phyloP scores from a whole-genome alignment of 2,113 vertebrate species.

The Eonycteris spelaea region DNA sequence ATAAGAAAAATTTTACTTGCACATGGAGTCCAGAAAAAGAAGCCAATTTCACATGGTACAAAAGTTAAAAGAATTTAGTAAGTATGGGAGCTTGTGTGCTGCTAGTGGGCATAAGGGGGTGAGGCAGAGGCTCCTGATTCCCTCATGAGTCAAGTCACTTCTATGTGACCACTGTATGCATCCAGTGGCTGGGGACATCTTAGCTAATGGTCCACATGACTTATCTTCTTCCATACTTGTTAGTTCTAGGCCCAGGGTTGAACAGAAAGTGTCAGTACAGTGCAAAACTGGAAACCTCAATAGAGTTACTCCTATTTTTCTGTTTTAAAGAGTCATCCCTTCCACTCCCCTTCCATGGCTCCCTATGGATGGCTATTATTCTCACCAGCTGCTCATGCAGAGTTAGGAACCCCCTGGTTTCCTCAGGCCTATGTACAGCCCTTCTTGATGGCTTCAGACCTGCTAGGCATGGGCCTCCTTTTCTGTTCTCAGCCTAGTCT shows the following conservation, averaged over 20 bases:
- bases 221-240: neutral
- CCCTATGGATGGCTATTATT: neutral
- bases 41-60: slow-evolving; percentile 57
- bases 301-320: neutral
- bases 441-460: too few relatives aligned
- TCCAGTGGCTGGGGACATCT: too few relatives aligned
- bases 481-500: neutral
- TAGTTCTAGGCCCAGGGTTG: neutral
- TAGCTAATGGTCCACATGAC: neutral
- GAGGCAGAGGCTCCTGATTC: neutral
- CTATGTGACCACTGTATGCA: neutral
- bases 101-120: neutral
- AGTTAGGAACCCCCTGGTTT: neutral
- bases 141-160: neutral
- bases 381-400: neutral
- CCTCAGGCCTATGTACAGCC: neutral
- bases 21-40: slow-evolving; percentile 79
- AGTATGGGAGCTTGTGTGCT: slow-evolving; percentile 60
- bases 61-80: slow-evolving; percentile 70
- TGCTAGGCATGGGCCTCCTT: neutral
- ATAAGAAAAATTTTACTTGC: slow-evolving; percentile 73
- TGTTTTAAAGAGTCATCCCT: neutral
- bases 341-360: neutral
- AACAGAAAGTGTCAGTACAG: neutral
- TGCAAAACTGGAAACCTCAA: neutral